A percentile compares a stretch with the other conserved stretches of the same genome.
Conservation (phyloP, 2,797 vertebrate genomes). For the Hafferia zeledoni region DNA sequence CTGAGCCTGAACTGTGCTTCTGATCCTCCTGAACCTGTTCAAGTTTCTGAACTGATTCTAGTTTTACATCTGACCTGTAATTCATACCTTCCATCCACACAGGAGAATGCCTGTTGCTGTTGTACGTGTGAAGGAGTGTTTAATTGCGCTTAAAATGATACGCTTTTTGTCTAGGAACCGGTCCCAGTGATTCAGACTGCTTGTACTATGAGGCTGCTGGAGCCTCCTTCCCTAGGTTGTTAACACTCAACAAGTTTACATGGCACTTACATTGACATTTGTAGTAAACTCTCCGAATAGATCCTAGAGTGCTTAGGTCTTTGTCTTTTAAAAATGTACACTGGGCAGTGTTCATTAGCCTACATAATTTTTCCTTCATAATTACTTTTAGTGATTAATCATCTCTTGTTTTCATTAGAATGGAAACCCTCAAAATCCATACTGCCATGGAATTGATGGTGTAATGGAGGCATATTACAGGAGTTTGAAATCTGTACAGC, state of each 20-base stretch:
- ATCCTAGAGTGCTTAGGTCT: neutral
- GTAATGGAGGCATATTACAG: slow-evolving; percentile 97
- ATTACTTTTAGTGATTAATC: neutral
- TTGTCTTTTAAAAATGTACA: neutral
- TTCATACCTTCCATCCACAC: neutral
- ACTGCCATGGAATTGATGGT: slow-evolving; percentile 93
- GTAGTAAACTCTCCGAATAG: neutral
- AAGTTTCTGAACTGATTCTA: neutral
- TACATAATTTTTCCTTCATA: neutral
- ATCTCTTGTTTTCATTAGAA: slow-evolving; percentile 79
- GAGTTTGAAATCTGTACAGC: slow-evolving; percentile 94
- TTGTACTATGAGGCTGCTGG: neutral
- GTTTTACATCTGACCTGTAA: neutral
- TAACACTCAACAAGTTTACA: neutral
- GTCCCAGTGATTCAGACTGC: neutral
- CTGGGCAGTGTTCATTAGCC: neutral
- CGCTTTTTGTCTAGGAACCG: neutral
- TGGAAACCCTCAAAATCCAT: slow-evolving; percentile 96
- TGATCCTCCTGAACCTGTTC: neutral
- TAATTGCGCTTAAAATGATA: neutral
- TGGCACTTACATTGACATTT: neutral
- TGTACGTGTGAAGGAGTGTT: neutral
- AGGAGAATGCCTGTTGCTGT: neutral
- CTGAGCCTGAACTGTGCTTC: neutral
- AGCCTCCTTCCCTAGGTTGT: neutral